Evolutionary conservation across 2,113 vertebrate genomes (phyloP), one percentile per base, ranked within the genome.

Genomic region (Eupsittula cactorum): DNA sequence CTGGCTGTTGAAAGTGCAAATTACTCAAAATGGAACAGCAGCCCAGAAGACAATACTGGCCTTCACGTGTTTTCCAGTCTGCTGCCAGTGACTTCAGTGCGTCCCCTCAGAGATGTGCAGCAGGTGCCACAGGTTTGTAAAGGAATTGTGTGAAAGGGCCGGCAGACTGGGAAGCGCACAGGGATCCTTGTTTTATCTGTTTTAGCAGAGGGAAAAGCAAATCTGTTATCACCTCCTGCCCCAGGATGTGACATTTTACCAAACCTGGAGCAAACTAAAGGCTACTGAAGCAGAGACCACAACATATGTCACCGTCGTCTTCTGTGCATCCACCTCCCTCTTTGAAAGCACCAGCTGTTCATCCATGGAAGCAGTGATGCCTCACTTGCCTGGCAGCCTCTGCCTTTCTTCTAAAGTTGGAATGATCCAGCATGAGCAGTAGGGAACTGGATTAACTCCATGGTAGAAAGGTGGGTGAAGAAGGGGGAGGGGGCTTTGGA

Each of bases 61-160:
- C 71, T 87, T 80, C 77, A 68, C 23, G 52, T 42, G 11, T 92
- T 94, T 96, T 93, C 74, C 67, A 68, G 59, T 86, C 79, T 81
- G 50, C 42, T 92, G 71, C 16, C 50, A 64, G 44, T 60, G 74
- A 27, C 67, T 88, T 81, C 49, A 50, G 53, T 55, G 50, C 20
- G n/a, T 59, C 50, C n/a, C 28, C 53, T 88, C 73, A 70, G 75
- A 92, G 79, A 78, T 63, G 71, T 74, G 49, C 59, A 60, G 90
- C 74, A 89, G 29, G 57, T 73, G 42, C 10, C 53, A 78, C 10
- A 31, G 27, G 53, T 86, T 93, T 92, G 50, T 74, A 29, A 93
- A 95, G 59, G 53, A 90, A 62, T 59, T 67, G 21, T 85, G 63
- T 27, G 62, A 46, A 85, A 88, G 25, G 11, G 7, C 17, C 33